Base-by-base conservation (phyloP, 2,113 vertebrate genomes). In the Epinephelus lanceolatus region DNA sequence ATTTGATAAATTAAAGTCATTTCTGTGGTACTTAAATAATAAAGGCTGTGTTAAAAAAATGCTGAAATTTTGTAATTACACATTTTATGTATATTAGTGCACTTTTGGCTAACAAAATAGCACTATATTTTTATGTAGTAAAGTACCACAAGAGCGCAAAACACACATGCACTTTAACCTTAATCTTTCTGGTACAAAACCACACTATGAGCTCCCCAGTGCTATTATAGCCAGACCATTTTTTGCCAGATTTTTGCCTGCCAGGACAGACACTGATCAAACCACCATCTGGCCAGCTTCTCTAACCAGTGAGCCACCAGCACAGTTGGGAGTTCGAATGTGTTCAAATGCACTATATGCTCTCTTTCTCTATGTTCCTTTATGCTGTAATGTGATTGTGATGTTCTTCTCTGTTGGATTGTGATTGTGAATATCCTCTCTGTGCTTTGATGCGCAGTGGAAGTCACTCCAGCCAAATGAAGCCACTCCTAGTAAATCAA, bases 261-360 rank as follows among this genome's bases (percentile, higher is more conserved):
- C 72, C 51, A 65, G 52, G n/a, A 18, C 4, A 6, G 65, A 56
- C 45, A 49, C n/a, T 11, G 63, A 78, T 78, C 81, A 81, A 66
- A 75, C 69, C 73, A 2, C 63, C 59, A n/a, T 78, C 80, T 86
- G 77, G 40, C 70, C 82, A 79, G 71, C 65, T 79, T 40, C 55
- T 79, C 75, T 0, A 1, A 40, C 40, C 37, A 21, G 37, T 14
- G 37, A 66, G 78, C 60, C 40, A n/a, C 55, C 71, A 23, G 56
- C 65, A 23, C 56, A 62, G 61, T 37, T 18, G 67, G 76, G 15
- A 49, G 17, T 61, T 61, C 37, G 67, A 55, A 47, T 57, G 70
- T 45, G 23, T 52, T 86, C 3, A 18, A 75, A 61, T 71, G 67
- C 17, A 52, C 57, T 27, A 17, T n/a, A 37, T 47, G 45, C 45